Percentiles rank a stretch among this genome's conserved stretches.
phyloP scores from a whole-genome alignment of 1,140 invertebrate species.

The Drosophila willistoni region DNA sequence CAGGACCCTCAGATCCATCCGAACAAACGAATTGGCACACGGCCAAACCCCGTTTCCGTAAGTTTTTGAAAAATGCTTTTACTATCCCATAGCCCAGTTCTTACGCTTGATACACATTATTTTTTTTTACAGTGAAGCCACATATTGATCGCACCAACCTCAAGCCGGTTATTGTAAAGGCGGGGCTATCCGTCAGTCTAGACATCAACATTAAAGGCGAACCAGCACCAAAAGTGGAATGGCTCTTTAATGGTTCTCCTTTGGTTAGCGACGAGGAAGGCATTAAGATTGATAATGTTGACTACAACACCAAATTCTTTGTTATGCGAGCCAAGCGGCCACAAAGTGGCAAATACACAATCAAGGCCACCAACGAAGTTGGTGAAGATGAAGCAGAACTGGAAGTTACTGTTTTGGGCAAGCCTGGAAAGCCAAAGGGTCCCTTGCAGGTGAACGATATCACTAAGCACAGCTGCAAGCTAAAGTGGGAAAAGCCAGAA shows the following conservation, averaged over 20 bases:
- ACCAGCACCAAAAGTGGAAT: constrained; percentile 94
- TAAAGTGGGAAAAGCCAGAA: constrained; percentile 96
- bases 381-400: constrained; percentile 97
- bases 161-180: constrained; percentile 92
- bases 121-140: constrained; percentile 90
- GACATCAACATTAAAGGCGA: constrained; percentile 97
- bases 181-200: constrained; percentile 94
- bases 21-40: constrained; percentile 96
- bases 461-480: constrained; percentile 96
- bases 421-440: constrained; percentile 92
- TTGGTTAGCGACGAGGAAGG: constrained; percentile 88
- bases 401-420: constrained; percentile 93
- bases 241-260: constrained; percentile 93
- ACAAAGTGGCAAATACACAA: constrained; percentile 95
- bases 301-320: constrained; percentile 96
- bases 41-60: constrained; percentile 96
- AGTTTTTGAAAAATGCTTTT: constrained; percentile 83
- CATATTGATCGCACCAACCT: constrained; percentile 96
- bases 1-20: constrained; percentile 96
- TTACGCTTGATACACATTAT: not conserved
- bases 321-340: constrained; percentile 91
- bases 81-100: not conserved
- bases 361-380: constrained; percentile 95
- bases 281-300: constrained; percentile 91
- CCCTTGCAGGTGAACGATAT: constrained; percentile 95